Evolutionary conservation across 2,113 vertebrate species (phyloP), one percentile per base, ranked within the genome.

Genomic region (Falco punctatus): DNA sequence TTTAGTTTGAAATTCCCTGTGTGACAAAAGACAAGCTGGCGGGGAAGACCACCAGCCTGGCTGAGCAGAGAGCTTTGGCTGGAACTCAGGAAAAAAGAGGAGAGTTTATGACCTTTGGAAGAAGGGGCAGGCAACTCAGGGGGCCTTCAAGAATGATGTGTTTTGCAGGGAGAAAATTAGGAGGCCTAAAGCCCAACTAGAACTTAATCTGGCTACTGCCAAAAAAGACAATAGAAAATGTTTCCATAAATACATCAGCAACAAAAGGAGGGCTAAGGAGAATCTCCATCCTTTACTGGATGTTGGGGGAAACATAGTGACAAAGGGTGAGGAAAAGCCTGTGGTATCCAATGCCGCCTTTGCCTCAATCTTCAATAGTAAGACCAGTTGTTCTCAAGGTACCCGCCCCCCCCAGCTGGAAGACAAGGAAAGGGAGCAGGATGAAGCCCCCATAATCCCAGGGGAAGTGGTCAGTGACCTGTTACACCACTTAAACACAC

Each of bases 291-390:
- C 22, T 77, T 42, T 30, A 15, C 4, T 5, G 13, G 22, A 40
- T 11, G 4, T 10, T 9, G 6, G 4, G 2, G 6, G 5, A 70
- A 69, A 33, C 11, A 58, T 0, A 35, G 7, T 10, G 24, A 75
- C 62, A 48, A 70, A 14, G 9, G 9, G 4, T 59, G 51, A 70
- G 21, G 42, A 52, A 58, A 42, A 42, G 42, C 12, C 42, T 42
- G 42, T 12, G 42, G 42, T 11, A 42, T 14, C 6, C 14, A 42
- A 46, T 14, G 38, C 4, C 24, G 17, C 20, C 38, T 73, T 77
- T 62, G 16, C 17, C 13, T 44, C 61, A 7, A 3, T 18, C 5
- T 64, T 44, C n/a, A 69, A 15, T 14, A 8, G 8, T 30, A 54
- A 44, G 32, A 61, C 4, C 48, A 6, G 5, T 55, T 35, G 26